phyloP scores from a whole-genome alignment of 2,113 vertebrate species.

The Onychorhynchus coronatus region DNA sequence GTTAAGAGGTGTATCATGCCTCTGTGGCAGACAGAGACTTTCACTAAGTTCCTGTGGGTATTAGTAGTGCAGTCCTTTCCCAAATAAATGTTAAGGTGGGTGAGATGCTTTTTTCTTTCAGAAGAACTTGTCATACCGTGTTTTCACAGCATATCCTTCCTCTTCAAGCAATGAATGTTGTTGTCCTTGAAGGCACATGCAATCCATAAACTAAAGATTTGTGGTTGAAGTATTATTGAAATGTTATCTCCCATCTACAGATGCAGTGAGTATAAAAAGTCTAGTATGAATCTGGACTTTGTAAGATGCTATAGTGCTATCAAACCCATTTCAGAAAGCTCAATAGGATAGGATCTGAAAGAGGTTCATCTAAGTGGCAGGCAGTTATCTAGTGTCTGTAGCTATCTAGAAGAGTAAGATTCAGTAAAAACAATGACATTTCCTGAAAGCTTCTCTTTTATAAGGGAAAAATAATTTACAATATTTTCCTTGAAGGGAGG shows the following conservation, averaged over 20 bases:
- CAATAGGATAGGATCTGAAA: not conserved
- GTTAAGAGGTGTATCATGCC: accelerated
- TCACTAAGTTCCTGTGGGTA: not conserved
- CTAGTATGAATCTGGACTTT: not conserved
- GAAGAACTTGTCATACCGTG: not conserved
- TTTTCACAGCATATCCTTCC: not conserved
- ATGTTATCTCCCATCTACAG: not conserved
- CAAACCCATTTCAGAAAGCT: not conserved
- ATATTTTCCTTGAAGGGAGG: not conserved
- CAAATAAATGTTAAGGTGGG: not conserved
- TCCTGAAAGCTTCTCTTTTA: not conserved
- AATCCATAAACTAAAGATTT: not conserved
- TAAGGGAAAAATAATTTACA: not conserved
- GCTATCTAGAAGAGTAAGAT: not conserved
- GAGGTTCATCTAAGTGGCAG: not conserved
- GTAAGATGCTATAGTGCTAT: not conserved
- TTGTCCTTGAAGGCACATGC: not conserved
- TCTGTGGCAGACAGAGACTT: not conserved
- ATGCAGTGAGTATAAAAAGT: not conserved
- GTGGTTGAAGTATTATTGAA: not conserved
- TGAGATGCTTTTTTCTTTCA: not conserved
- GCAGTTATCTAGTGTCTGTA: not conserved
- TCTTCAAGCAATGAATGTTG: not conserved
- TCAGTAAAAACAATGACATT: not conserved
- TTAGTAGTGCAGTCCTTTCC: not conserved